phyloP scores from a whole-genome alignment of 2,888 invertebrate species.

The Carterocephalus palaemon region DNA sequence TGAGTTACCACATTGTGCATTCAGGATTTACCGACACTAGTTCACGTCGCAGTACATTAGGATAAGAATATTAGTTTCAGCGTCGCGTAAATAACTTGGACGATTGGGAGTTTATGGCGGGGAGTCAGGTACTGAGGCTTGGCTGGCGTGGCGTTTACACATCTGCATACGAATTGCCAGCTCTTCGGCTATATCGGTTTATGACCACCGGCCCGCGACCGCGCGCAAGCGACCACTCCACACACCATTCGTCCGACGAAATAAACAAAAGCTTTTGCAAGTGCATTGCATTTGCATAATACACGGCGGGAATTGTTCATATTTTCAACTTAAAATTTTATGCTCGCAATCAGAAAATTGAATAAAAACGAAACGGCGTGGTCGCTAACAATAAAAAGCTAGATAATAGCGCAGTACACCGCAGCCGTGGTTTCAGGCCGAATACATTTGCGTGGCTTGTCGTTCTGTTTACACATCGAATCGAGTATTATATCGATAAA shows the following conservation, averaged over 20 bases:
- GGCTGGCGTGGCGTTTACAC: slow-evolving; percentile 43
- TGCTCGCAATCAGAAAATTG: background rate
- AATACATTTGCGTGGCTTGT: slow-evolving; percentile 42
- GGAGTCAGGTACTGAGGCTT: slow-evolving; percentile 29
- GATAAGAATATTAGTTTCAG: slow-evolving; percentile 30
- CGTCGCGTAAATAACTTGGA: slow-evolving; percentile 35
- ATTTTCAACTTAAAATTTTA: slow-evolving; percentile 13
- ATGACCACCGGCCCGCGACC: slow-evolving; percentile 41
- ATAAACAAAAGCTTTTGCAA: slow-evolving; percentile 15
- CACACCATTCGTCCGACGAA: slow-evolving; percentile 35
- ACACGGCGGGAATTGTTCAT: slow-evolving; percentile 15
- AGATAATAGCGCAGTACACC: slow-evolving; percentile 48
- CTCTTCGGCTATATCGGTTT: slow-evolving; percentile 40
- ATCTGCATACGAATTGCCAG: slow-evolving; percentile 61
- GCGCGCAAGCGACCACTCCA: slow-evolving; percentile 43
- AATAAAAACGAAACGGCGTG: no score
- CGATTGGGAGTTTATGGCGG: slow-evolving; percentile 29
- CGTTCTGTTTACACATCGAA: slow-evolving; percentile 47
- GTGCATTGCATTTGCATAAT: slow-evolving; percentile 22
- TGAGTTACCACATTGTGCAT: slow-evolving; percentile 18
- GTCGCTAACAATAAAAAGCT: slow-evolving; percentile 30
- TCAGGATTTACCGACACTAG: slow-evolving; percentile 12
- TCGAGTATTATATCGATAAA: slow-evolving; percentile 52
- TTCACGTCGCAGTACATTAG: slow-evolving; percentile 19
- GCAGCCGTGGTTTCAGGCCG: slow-evolving; percentile 35